Base-by-base conservation (phyloP, 2,113 vertebrate species). In the Myodes glareolus region DNA sequence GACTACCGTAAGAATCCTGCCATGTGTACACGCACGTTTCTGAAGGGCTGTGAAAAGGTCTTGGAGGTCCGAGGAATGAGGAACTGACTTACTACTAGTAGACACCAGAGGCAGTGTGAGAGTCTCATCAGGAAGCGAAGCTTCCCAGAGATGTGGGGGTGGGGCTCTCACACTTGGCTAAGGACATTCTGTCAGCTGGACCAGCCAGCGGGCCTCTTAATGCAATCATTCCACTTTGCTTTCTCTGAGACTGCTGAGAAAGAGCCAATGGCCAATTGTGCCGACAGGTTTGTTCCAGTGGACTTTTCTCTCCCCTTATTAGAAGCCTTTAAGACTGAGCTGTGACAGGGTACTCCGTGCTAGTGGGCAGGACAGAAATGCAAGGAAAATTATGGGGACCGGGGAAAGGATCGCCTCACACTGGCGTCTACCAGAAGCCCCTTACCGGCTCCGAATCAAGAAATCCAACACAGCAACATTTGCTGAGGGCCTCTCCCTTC, bases 271-370 rank as follows among this genome's bases (percentile, higher is more conserved):
- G n/a, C 81, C 63, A 36, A 58, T 75, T 94, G 82, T 92, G 91
- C 68, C 80, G 91, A 82, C 47, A 68, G 58, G 42, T 39, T 90
- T 78, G 65, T 67, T 73, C 72, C 52, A 75, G 63, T 86, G 9
- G 45, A 36, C 84, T 95, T 94, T 90, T 78, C 36, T 91, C n/a
- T 25, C 77, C 73, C 93, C 86, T 87, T 78, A 88, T 89, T 75
- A 95, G 92, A 95, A 92, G 67, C 16, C 65, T 77, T 91, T 68
- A 42, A 76, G 70, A 58, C 68, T 45, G 45, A 68, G 75, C 47
- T 16, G 65, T 3, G 55, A 67, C 73, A 76, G 52, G 50, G 80
- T 61, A 63, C 72, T 89, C 87, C 29, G 29, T 90, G 19, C 58
- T 31, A 36, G 17, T 47, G n/a, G 27, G 29, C 65, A 23, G 63